Base-by-base conservation (phyloP, 2,888 invertebrate genomes). In the Tenthredo amoena region DNA sequence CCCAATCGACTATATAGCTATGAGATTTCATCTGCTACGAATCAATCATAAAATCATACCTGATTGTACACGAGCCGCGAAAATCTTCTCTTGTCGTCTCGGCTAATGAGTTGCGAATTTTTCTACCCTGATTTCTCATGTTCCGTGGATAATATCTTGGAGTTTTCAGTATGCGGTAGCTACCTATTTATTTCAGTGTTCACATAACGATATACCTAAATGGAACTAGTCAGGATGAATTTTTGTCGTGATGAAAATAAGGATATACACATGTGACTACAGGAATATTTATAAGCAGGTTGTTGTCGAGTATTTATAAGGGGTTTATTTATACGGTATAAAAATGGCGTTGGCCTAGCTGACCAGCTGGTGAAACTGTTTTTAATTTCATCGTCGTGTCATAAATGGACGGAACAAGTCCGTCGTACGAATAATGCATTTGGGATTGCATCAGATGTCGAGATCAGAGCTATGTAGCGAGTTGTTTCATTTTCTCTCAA, bases 321-420 rank as follows among this genome's bases (percentile, higher is more conserved):
- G 62, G 62, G 62, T 37, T 81, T 58, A 77, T 81, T 50, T 81
- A 62, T 81, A 62, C 40, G 40, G 40, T 81, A 81, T 81, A 58
- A 81, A 81, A 81, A 81, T 81, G 81, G 81, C 62, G 62, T 58
- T 58, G 21, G 34, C 37, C 62, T 40, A 21, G 62, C 81, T 62
- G 37, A 77, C 50, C 81, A 62, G 81, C 81, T 58, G 81, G 81
- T 81, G 62, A 62, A 81, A 81, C 81, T 81, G 58, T 50, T 58
- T 81, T 81, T 58, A 81, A 81, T 81, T 81, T 81, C 81, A 81
- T 81, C 81, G 81, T n/a, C 62, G 58, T 81, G 34, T 81, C 81
- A 81, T 81, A 81, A 81, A 81, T 81, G 81, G 81, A 81, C 81
- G 81, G 62, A 62, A 81, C 81, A 62, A 81, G 18, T 62, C 58